Evolutionary conservation across 2,113 vertebrate species (phyloP), one percentile per base, ranked within the genome.

Genomic region (Oplegnathus fasciatus): DNA sequence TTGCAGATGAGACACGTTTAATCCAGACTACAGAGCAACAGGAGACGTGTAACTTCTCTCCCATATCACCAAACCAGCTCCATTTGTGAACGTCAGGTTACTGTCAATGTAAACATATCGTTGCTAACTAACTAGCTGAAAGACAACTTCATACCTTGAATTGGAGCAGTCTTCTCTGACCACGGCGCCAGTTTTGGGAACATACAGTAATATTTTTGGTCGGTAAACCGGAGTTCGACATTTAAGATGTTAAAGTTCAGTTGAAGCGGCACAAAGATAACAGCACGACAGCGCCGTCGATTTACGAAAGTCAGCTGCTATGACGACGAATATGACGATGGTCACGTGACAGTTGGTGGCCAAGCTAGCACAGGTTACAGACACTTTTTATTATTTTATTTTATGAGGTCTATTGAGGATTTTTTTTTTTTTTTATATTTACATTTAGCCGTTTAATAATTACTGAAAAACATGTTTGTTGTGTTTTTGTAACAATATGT

Each of bases 81-180:
- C n/a, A 42, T 22, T 26, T 34, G 0, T 20, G 17, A 7, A 58
- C 17, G 17, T 62, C n/a, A 17, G 18, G 22, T 22, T 30, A 44
- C 60, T 55, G 32, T 60, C 26, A 13, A 1, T n/a, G 24, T 10
- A 58, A 26, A n/a, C n/a, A n/a, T n/a, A n/a, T n/a, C n/a, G 72
- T 42, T 30, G 70, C 52, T 65, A 86, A 52, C 50, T 5, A 75
- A 37, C 14, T 15, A 67, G 26, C 64, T 34, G 15, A 58, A 30
- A 81, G 6, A 62, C 4, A 24, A 75, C 15, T 18, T 28, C 84
- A 57, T 91, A 93, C 92, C 88, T 87, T 55, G 3, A 37, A 70
- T 52, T 44, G 7, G 5, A 50, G 32, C 11, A 32, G 15, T 34
- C 10, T 14, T 50, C 22, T 64, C 18, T 15, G 1, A 18, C 67